Evolutionary conservation across 2,888 invertebrate species (phyloP), one percentile per base, ranked within the genome.

Genomic region (Drosophila rubida): DNA sequence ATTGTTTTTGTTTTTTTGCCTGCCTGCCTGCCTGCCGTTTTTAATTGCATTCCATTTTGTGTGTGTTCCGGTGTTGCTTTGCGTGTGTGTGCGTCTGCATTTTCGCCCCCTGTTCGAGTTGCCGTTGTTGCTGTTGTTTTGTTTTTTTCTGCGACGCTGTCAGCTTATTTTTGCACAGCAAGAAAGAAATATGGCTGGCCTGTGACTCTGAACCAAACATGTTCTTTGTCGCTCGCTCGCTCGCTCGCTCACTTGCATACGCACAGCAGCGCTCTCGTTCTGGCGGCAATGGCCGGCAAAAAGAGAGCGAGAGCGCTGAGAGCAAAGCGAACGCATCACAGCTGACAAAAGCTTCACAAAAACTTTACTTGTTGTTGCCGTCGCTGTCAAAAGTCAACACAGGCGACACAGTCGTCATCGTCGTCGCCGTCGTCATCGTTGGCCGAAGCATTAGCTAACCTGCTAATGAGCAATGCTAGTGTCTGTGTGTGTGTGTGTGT

Each of bases 41-140:
- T 84, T 84, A 87, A 80, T 81, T 88, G 88, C 87, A 78, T 88
- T 81, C 75, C 85, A 88, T 81, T 88, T 87, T 83, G 69, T 80
- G 37, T 76, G 53, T 67, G 54, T 64, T 32, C 45, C 65, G 45
- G 58, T 63, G 58, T 64, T 37, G n/a, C 48, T 68, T 8, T 42
- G n/a, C 45, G 44, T 25, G n/a, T 27, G 13, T 55, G 25, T 61
- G 35, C 49, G 64, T 65, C 39, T 68, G 68, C 59, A 77, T 62
- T 69, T 71, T 63, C 75, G 77, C 68, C 81, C 84, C 54, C 61
- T 32, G 35, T 25, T 37, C 32, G 41, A 41, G 45, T 11, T 65
- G 27, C 11, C 48, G 9, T n/a, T 68, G 16, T 35, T 46, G 25
- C 37, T 55, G n/a, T 30, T 50, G n/a, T 37, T 69, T 35, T 50